These are phyloP conservation scores for Raja brachyura DNA, from an alignment of 2,113 vertebrate genomes.

Conservation along the genomic window DNA sequence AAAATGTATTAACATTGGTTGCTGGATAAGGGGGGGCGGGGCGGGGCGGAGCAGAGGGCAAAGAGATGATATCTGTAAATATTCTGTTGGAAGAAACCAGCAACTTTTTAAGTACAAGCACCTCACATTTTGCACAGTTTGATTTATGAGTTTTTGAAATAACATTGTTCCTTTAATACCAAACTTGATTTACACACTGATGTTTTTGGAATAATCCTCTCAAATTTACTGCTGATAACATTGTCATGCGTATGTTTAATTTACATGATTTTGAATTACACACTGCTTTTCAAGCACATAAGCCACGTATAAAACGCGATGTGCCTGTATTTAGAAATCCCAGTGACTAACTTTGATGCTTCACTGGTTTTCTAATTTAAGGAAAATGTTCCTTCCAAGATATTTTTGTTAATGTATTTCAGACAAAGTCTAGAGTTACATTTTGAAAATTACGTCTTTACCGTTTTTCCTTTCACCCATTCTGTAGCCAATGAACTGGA, in stretches of 20 bases:
- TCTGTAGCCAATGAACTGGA: slow-evolving; percentile 86
- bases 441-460: slow-evolving; percentile 50
- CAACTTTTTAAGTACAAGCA: neutral
- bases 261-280: too few relatives aligned
- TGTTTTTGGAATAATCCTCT: too few relatives aligned
- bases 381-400: neutral
- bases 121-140: too few relatives aligned
- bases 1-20: neutral
- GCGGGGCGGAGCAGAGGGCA: too few relatives aligned
- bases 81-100: neutral
- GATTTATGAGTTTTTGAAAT: too few relatives aligned
- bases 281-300: too few relatives aligned
- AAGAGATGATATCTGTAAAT: neutral
- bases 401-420: neutral
- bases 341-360: neutral
- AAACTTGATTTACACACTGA: too few relatives aligned
- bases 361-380: neutral
- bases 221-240: too few relatives aligned
- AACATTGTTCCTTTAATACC: too few relatives aligned
- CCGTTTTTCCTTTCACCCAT: slow-evolving; percentile 97
- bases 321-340: neutral
- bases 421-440: neutral
- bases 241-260: too few relatives aligned
- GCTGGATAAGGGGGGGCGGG: neutral
- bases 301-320: too few relatives aligned